These are phyloP conservation scores for Brachionus plicatilis DNA, from an alignment of 1,140 invertebrate genomes.

Conservation along the genomic window DNA sequence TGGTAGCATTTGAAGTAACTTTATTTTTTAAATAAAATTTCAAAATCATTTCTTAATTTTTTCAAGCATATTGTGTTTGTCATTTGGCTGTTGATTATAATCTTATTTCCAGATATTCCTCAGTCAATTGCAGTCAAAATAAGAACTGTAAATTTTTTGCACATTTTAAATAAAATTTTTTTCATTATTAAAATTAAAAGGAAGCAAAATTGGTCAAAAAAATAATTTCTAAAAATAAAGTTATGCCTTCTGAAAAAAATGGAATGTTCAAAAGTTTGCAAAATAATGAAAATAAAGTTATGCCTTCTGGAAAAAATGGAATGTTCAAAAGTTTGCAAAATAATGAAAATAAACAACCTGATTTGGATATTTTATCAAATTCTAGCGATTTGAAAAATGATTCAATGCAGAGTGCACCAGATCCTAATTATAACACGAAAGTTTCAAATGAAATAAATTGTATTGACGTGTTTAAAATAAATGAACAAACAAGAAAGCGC, in stretches of 20 bases:
- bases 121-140: neutral
- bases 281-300: neutral
- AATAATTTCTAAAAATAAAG: neutral
- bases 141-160: neutral
- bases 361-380: neutral
- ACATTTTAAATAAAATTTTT: neutral
- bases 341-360: neutral
- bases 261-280: neutral
- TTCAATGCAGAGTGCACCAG: neutral
- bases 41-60: neutral
- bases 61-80: constrained; percentile 17
- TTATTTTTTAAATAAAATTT: neutral
- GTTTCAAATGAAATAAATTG: neutral
- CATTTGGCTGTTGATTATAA: neutral
- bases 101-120: neutral
- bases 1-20: neutral
- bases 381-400: neutral
- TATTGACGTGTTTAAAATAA: neutral
- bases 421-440: neutral
- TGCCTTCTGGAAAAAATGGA: neutral
- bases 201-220: neutral
- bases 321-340: neutral
- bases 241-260: neutral
- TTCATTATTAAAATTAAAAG: neutral
- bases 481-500: neutral